phyloP scores from a whole-genome alignment of 2,888 invertebrate genomes.

The Acanthacorydalis orientalis region DNA sequence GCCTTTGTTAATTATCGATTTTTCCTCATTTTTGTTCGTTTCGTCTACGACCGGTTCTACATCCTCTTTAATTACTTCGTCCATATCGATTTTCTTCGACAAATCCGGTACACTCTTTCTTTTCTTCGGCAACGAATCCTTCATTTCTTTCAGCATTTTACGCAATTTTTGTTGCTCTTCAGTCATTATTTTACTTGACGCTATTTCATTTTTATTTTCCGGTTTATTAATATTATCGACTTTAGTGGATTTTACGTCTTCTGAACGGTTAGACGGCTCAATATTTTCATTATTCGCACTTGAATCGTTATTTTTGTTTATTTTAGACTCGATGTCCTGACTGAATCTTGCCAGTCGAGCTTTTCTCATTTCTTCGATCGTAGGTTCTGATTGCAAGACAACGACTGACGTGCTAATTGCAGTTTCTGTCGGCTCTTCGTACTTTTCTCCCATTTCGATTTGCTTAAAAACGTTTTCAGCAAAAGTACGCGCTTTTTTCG shows the following conservation, averaged over 20 bases:
- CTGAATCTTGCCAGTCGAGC: conserved; percentile 24
- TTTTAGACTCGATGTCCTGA: conserved; percentile 4
- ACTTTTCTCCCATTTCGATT: conserved; percentile 6
- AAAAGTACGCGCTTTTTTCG: neutral
- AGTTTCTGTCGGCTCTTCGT: conserved; percentile 7
- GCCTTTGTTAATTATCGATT: conserved; percentile 8
- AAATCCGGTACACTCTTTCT: conserved; percentile 12
- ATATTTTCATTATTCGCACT: too few species aligned
- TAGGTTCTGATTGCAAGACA: conserved; percentile 8
- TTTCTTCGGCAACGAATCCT: conserved; percentile 51
- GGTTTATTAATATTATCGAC: conserved; percentile 2
- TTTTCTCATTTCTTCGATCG: conserved; percentile 21
- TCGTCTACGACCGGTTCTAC: conserved; percentile 7
- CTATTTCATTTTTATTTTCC: conserved; percentile 5
- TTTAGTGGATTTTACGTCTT: neutral
- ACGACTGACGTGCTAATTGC: conserved; percentile 9
- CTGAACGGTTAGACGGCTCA: neutral
- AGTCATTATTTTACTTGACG: conserved; percentile 7
- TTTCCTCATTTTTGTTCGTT: conserved; percentile 9
- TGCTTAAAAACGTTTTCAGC: conserved; percentile 7
- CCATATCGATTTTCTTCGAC: conserved; percentile 6
- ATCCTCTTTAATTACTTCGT: conserved; percentile 15
- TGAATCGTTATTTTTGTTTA: too few species aligned
- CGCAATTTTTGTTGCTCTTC: conserved; percentile 43
- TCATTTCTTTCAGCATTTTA: conserved; percentile 62